Conservation (phyloP, 2,113 vertebrate species). For the Ceyx cyanopectus region DNA sequence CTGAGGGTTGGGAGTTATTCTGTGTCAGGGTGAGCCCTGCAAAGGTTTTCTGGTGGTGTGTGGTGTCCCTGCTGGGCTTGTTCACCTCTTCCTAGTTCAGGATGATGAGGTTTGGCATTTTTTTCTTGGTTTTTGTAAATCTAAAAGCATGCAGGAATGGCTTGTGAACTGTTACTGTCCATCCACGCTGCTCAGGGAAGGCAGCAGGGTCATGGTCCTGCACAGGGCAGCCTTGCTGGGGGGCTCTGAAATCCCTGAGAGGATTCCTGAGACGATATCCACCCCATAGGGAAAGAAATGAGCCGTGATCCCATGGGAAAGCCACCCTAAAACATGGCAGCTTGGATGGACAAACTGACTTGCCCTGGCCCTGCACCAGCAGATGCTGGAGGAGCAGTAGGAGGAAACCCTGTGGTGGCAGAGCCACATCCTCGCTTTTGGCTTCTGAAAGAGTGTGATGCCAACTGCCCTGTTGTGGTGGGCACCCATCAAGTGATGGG, state of each 20-base stretch:
- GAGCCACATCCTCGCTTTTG: accelerated
- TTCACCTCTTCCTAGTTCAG: not conserved
- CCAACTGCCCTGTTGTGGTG: accelerated
- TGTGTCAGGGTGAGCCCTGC: not conserved
- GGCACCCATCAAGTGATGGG: not conserved
- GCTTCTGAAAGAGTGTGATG: not conserved
- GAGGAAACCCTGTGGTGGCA: accelerated
- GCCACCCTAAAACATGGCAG: accelerated
- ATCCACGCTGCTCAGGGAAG: accelerated
- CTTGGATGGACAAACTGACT: not conserved
- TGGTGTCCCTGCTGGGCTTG: not conserved
- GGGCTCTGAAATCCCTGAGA: not conserved
- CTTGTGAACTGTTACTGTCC: accelerated
- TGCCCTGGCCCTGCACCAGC: not conserved
- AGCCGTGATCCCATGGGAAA: not conserved
- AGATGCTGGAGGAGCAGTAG: not conserved
- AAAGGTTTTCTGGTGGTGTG: not conserved
- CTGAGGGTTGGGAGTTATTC: not conserved
- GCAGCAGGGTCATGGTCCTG: accelerated
- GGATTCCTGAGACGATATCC: no score
- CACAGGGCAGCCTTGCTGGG: not conserved
- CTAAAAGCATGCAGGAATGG: not conserved
- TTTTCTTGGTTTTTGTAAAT: not conserved
- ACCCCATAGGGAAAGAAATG: accelerated
- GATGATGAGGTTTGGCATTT: accelerated